Evolutionary conservation across 2,797 vertebrate genomes (phyloP).

Genomic region (Cirrhinus molitorella): DNA sequence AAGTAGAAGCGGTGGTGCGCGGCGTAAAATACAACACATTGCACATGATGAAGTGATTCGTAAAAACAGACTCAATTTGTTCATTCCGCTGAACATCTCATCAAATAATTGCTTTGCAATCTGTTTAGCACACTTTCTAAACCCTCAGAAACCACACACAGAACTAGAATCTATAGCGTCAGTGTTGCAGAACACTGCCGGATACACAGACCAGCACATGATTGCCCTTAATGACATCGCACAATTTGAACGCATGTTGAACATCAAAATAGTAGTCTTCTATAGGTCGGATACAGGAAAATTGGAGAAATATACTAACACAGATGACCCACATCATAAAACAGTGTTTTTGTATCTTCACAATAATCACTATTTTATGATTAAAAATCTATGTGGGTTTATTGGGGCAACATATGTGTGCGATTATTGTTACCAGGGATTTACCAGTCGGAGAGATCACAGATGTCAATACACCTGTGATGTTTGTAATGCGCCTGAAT

Average conservation of each 20-base stretch:
- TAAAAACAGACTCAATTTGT: not conserved
- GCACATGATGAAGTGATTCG: not conserved
- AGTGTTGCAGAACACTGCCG: not conserved
- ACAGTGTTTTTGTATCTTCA: not conserved
- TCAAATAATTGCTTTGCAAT: not conserved
- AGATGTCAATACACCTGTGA: not conserved
- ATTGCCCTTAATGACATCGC: not conserved
- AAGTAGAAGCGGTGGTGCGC: not conserved
- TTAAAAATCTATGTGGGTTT: not conserved
- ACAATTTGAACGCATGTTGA: not conserved
- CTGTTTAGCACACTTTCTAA: not conserved
- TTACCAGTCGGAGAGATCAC: not conserved
- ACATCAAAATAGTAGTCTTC: not conserved
- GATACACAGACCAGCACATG: not conserved
- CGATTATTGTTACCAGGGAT: not conserved
- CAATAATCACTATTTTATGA: not conserved
- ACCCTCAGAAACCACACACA: not conserved
- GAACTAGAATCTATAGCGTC: not conserved
- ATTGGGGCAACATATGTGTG: not conserved
- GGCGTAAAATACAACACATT: not conserved
- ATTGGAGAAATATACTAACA: not conserved
- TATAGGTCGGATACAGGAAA: not conserved
- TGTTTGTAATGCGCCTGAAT: not conserved
- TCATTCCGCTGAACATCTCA: not conserved
- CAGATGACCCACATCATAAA: not conserved